Evolutionary conservation across 2,888 invertebrate genomes (phyloP).

Genomic region (Panzeria rudis): DNA sequence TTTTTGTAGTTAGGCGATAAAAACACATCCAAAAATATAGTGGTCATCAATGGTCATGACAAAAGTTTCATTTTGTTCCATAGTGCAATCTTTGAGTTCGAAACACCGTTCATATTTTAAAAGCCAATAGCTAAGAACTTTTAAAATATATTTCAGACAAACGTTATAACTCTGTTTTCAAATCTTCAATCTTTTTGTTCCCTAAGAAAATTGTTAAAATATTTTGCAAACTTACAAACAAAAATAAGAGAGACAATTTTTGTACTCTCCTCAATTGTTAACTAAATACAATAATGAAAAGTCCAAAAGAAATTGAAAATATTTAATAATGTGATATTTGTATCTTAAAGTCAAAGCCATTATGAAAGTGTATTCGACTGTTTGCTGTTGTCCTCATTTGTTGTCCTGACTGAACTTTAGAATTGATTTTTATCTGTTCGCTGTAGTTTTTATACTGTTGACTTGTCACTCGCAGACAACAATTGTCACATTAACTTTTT

Average conservation of each 20-base stretch:
- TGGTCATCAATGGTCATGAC: no score
- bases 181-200: background rate
- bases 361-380: background rate
- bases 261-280: background rate
- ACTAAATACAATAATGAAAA: conserved; percentile 32
- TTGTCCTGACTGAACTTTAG: conserved; percentile 43
- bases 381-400: conserved; percentile 38
- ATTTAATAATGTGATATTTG: conserved; percentile 30
- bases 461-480: conserved; percentile 62
- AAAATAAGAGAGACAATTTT: conserved; percentile 3
- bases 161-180: background rate
- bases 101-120: no score
- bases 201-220: background rate
- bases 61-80: no score
- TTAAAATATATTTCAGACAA: background rate
- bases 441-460: conserved; percentile 38
- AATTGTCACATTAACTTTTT: conserved; percentile 65
- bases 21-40: no score
- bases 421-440: conserved; percentile 7
- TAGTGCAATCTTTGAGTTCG: no score
- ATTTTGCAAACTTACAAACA: conserved; percentile 1
- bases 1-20: no score
- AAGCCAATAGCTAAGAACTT: no score
- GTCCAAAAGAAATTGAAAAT: conserved; percentile 37
- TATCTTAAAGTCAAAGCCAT: conserved; percentile 13